Percentiles rank a stretch among this genome's conserved stretches.
Evolutionary conservation across 2,888 invertebrate species (phyloP).

Genomic region (Melanostoma mellinum): DNA sequence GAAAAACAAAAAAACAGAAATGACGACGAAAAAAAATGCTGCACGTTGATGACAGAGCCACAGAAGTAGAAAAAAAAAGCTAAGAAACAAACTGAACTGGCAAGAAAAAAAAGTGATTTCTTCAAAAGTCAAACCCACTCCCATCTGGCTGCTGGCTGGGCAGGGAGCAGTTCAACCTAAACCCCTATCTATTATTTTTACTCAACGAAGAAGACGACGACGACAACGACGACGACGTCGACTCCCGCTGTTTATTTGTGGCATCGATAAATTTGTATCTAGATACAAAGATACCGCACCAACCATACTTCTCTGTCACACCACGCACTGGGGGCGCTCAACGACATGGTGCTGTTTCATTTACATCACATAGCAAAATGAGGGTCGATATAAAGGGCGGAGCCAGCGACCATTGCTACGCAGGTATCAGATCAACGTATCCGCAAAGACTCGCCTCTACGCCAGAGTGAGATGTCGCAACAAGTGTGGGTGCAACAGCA

Average conservation of each 20-base stretch:
- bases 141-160: conserved; percentile 70
- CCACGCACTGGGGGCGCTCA: conserved; percentile 18
- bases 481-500: conserved; percentile 58
- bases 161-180: conserved; percentile 43
- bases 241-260: conserved; percentile 73
- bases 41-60: conserved; percentile 60
- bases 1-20: conserved; percentile 22
- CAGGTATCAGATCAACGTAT: conserved; percentile 34
- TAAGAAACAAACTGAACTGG: conserved; percentile 49
- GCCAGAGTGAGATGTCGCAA: conserved; percentile 50
- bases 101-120: conserved; percentile 58
- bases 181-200: conserved; percentile 65
- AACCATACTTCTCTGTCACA: conserved; percentile 30
- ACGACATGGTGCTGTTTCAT: conserved; percentile 42
- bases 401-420: conserved; percentile 61
- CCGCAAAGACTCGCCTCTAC: conserved; percentile 21
- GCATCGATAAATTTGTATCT: conserved; percentile 69
- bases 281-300: conserved; percentile 50
- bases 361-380: conserved; percentile 61
- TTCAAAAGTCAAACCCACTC: conserved; percentile 73
- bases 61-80: conserved; percentile 36
- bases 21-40: conserved; percentile 50
- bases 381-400: conserved; percentile 68
- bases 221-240: conserved; percentile 56
- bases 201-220: conserved; percentile 44